Conservation (phyloP, 2,888 invertebrate species). For the Drosophila nigricruria region DNA sequence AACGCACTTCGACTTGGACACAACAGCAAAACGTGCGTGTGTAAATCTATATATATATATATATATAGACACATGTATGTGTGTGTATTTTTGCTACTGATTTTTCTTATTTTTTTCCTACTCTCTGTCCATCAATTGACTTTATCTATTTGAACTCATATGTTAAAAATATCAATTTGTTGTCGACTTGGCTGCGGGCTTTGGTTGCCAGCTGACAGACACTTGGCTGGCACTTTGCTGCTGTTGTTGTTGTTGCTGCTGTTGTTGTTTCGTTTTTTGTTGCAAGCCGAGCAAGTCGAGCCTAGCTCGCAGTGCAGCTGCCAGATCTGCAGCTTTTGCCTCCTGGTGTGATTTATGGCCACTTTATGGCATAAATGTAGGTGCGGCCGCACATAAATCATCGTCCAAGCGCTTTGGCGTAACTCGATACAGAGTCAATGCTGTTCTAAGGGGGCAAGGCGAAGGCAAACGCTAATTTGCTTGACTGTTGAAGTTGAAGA, state of each 20-base stretch:
- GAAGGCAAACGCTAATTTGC: constrained; percentile 34
- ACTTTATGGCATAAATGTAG: constrained; percentile 78
- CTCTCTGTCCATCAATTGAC: constrained; percentile 77
- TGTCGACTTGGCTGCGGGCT: constrained; percentile 67
- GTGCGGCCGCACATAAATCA: constrained; percentile 78
- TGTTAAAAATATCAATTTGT: constrained; percentile 80
- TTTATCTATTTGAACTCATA: constrained; percentile 79
- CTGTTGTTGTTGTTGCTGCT: background rate
- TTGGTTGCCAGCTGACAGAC: constrained; percentile 42
- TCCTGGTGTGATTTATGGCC: constrained; percentile 77
- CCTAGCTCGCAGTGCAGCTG: constrained; percentile 43
- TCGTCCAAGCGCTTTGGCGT: constrained; percentile 58
- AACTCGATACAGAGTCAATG: constrained; percentile 47
- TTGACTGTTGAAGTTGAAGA: constrained; percentile 1
- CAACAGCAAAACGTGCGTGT: constrained; percentile 13
- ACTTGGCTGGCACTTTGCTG: constrained; percentile 38
- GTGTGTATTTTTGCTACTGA: constrained; percentile 62
- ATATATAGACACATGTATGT: background rate
- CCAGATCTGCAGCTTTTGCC: constrained; percentile 56
- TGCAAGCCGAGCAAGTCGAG: constrained; percentile 19
- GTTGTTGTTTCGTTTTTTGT: constrained; percentile 7
- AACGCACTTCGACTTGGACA: constrained; percentile 59
- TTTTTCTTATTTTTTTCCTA: constrained; percentile 74
- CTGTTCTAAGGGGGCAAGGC: constrained; percentile 6
- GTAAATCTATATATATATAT: constrained; percentile 1